Base-by-base conservation (phyloP, 1,140 invertebrate genomes). In the Sinella curviseta region DNA sequence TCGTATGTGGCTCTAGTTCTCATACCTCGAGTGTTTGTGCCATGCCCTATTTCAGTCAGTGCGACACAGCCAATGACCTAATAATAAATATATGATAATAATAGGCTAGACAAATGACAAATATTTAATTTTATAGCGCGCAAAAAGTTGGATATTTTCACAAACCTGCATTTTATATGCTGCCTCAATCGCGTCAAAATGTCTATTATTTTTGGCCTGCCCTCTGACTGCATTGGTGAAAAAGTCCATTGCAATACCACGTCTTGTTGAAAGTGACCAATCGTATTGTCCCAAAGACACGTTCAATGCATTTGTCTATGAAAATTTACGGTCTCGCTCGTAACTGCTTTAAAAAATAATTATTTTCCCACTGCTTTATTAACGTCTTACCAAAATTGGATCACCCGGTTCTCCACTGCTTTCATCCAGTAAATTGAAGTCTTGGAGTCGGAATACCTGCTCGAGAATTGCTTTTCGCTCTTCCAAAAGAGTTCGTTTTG, bases 21-120 rank as follows among this genome's bases (percentile, higher is more conserved):
- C 85, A 91, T 87, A 16, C 86, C 88, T 82, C 89, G 88, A 1
- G 90, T 90, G 84, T 91, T 91, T 67, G 89, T 90, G 16, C 90
- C 90, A 88, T 99, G 97, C 55, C 93, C 90, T 33, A 98, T 89
- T 89, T 99, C 97, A 20, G 97, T 99, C 74, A 99, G 86, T 1
- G 94, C 93, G 87, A 98, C 93, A 85, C 94, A 95, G 0, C 94
- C 93, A 73, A 92, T 88, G 31, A 93, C 90, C 90, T 92, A 60
- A n/a, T n/a, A 17, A 8, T 17, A 24, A 26, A 17, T n/a, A 60
- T 17, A 60, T 17, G 4, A 60, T 14, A 60, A 12, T 26, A 14
- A 4, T n/a, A 17, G 3, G 3, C 12, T 17, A 60, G 8, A 60
- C 3, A 60, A 14, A 60, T n/a, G 24, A 26, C 3, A n/a, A n/a